These are phyloP conservation scores for Endotricha flammealis DNA, from an alignment of 2,888 invertebrate genomes.

Conservation along the genomic window DNA sequence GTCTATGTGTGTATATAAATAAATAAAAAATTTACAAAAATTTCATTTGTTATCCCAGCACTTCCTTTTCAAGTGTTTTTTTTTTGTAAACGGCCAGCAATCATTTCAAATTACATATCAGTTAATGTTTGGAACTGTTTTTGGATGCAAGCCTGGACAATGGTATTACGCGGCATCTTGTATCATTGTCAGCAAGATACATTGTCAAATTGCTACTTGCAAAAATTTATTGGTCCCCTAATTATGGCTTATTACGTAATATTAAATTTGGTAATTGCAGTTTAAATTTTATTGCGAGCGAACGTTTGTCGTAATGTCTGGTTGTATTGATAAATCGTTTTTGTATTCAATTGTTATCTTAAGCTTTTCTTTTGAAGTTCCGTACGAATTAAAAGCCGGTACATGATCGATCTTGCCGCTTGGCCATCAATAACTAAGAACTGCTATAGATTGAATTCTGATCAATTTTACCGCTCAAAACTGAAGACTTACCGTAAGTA, in stretches of 20 bases:
- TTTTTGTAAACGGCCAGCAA: conserved; percentile 10
- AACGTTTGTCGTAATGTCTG: not conserved
- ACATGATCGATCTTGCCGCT: too few species aligned
- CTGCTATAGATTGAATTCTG: too few species aligned
- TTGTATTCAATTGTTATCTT: too few species aligned
- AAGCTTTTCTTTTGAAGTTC: too few species aligned
- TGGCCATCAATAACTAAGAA: too few species aligned
- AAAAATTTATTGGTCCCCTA: conserved; percentile 31
- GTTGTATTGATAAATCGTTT: conserved; percentile 6
- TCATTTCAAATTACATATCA: conserved; percentile 10
- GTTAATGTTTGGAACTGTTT: conserved; percentile 8
- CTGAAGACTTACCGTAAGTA: too few species aligned
- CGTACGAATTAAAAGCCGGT: too few species aligned
- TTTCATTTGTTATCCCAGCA: not conserved
- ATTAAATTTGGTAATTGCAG: conserved; percentile 27
- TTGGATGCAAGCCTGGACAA: conserved; percentile 6
- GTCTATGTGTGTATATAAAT: too few species aligned
- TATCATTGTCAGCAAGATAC: conserved; percentile 14
- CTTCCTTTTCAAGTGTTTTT: conserved; percentile 5
- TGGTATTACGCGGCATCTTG: conserved; percentile 2
- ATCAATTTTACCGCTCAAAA: too few species aligned
- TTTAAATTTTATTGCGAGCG: conserved; percentile 23
- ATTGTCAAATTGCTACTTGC: conserved; percentile 46
- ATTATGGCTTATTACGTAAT: conserved; percentile 34
- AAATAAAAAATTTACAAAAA: not conserved